These are phyloP conservation scores for Muschampia staudingeri DNA, from an alignment of 2,888 invertebrate genomes.

Conservation along the genomic window DNA sequence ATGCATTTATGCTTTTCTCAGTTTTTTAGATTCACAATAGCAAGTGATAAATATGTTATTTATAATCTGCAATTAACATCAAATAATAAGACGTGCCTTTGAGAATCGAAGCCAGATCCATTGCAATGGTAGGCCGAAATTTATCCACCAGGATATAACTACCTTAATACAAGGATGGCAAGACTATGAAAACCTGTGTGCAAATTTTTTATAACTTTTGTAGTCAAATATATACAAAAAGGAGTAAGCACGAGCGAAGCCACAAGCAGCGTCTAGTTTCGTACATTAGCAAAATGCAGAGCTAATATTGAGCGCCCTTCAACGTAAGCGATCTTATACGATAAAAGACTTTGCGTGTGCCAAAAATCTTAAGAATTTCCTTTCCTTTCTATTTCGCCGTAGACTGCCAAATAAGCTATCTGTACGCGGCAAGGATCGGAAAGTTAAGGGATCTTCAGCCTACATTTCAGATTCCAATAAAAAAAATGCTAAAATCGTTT, in stretches of 20 bases:
- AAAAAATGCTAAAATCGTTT: conserved; percentile 43
- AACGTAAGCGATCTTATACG: conserved; percentile 6
- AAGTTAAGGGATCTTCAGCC: conserved; percentile 32
- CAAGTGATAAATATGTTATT: too few species aligned
- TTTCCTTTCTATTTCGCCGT: not conserved
- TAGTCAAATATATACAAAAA: not conserved
- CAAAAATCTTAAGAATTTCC: conserved; percentile 16
- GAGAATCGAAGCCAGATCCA: too few species aligned
- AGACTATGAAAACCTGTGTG: not conserved
- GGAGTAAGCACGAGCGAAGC: not conserved
- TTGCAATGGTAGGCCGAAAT: too few species aligned
- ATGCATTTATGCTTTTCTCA: too few species aligned
- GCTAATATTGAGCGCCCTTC: not conserved
- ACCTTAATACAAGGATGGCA: not conserved
- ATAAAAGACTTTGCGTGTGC: conserved; percentile 7
- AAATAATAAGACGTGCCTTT: too few species aligned
- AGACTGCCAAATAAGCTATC: conserved; percentile 21
- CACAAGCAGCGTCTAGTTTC: not conserved
- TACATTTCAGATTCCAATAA: conserved; percentile 31
- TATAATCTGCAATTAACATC: too few species aligned
- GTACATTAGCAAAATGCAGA: not conserved
- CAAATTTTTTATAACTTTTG: not conserved
- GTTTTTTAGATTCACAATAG: too few species aligned
- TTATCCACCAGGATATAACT: too few species aligned
- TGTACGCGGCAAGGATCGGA: conserved; percentile 11